Base-by-base conservation (phyloP, 1,140 invertebrate species). In the Brachionus asplanchnoidis region DNA sequence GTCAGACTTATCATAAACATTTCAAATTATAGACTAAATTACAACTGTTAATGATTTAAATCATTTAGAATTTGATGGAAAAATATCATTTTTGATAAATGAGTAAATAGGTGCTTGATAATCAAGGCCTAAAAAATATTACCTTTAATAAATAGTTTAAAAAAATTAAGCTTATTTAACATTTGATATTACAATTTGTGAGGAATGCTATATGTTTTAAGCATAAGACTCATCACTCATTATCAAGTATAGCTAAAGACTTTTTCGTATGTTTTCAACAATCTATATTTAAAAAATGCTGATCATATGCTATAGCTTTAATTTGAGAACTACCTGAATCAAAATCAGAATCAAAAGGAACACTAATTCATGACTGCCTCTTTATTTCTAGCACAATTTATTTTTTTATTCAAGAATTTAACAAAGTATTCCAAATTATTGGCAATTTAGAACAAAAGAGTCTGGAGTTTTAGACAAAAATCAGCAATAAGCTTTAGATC, bases 21-120 rank as follows among this genome's bases (percentile, higher is more conserved):
- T 32, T 40, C 66, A 68, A 68, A 32, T 40, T 68, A 32, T 68
- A 32, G 32, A 68, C 26, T 68, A 68, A 68, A 68, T 68, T 68
- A 40, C 66, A 68, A 68, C 66, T 68, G 66, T 68, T 68, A 68
- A 68, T 68, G 66, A 28, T 68, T 32, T 68, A 32, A 68, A 68
- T 68, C 26, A 68, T 68, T 32, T 32, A n/a, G 11, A 14, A 32
- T 32, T 68, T n/a, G 26, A 40, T 66, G 3, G 12, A 40, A 32
- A 32, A 32, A 32, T 68, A 68, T 5, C 6, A 23, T 68, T 68
- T 32, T 68, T 32, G 66, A 40, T 68, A 36, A 60, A 60, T 68
- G 66, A 68, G 26, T 14, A 40, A 20, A 68, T 12, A 68, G 66
- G 66, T 40, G 26, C 66, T 68, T 68, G 26, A 68, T 68, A 68